These are phyloP conservation scores for Spilosoma lubricipeda DNA, from an alignment of 2,888 invertebrate genomes.

Conservation along the genomic window DNA sequence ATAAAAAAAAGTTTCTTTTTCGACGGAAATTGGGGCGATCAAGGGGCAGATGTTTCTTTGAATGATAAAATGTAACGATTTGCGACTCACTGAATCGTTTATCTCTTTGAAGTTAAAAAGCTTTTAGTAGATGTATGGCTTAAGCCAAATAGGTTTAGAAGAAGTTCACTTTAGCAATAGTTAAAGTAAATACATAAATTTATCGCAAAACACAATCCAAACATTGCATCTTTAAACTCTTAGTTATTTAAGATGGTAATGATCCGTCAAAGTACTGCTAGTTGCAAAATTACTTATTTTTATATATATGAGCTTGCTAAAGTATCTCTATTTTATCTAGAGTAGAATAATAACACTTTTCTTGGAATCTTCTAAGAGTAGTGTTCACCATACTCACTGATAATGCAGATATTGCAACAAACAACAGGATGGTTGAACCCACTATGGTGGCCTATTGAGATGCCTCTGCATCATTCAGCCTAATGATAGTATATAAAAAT, in stretches of 20 bases:
- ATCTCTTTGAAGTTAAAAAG: constrained; percentile 26
- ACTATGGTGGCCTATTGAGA: too few relatives aligned
- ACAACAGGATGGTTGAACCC: too few relatives aligned
- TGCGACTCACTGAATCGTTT: constrained; percentile 35
- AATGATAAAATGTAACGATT: constrained; percentile 48
- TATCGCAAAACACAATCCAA: background rate
- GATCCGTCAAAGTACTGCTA: background rate
- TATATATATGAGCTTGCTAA: too few relatives aligned
- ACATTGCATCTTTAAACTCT: background rate
- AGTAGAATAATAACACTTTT: too few relatives aligned
- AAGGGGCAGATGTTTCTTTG: constrained; percentile 46
- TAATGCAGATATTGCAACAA: too few relatives aligned
- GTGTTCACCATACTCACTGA: too few relatives aligned
- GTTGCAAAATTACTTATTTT: too few relatives aligned
- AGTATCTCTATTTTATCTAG: too few relatives aligned
- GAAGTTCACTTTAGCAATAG: background rate
- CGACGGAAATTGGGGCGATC: constrained; percentile 44
- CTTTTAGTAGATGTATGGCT: constrained; percentile 11
- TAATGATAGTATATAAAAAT: background rate
- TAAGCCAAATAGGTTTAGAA: background rate
- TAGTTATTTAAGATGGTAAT: background rate
- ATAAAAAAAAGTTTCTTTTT: constrained; percentile 39
- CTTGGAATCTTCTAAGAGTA: too few relatives aligned
- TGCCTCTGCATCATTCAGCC: too few relatives aligned
- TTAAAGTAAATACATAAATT: background rate